phyloP scores from a whole-genome alignment of 2,888 invertebrate genomes.

The Hirtodrosophila alboralis region DNA sequence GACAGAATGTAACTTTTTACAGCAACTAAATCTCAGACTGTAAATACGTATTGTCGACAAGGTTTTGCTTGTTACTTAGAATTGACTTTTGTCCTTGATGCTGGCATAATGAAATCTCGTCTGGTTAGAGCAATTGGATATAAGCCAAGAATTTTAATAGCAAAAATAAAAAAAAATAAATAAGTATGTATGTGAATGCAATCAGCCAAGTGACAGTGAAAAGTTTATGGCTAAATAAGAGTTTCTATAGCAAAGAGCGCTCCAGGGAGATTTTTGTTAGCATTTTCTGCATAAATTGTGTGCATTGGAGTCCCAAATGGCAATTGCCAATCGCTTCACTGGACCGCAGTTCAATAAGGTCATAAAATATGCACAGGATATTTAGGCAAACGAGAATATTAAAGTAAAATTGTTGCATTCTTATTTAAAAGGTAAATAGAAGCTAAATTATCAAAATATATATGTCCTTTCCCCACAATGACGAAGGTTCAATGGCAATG shows the following conservation, averaged over 20 bases:
- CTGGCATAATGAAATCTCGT: constrained; percentile 59
- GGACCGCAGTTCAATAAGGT: constrained; percentile 21
- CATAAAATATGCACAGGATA: constrained; percentile 29
- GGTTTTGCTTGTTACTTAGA: constrained; percentile 45
- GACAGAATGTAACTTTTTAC: constrained; percentile 37
- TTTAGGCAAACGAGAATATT: constrained; percentile 21
- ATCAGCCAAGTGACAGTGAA: constrained; percentile 61
- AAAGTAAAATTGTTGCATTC: constrained; percentile 25
- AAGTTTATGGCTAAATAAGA: constrained; percentile 50
- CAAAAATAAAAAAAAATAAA: constrained; percentile 30
- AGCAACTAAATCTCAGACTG: constrained; percentile 31
- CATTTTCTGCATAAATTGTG: constrained; percentile 20
- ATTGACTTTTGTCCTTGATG: constrained; percentile 36
- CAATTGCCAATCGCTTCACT: constrained; percentile 36
- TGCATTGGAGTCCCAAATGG: constrained; percentile 13
- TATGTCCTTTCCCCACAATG: neutral
- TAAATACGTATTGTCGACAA: constrained; percentile 49
- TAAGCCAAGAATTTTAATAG: constrained; percentile 63
- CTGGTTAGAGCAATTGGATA: constrained; percentile 51
- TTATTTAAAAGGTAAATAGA: constrained; percentile 6
- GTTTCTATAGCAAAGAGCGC: constrained; percentile 2
- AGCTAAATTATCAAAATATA: neutral
- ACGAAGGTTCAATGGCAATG: constrained; percentile 2
- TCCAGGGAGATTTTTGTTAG: neutral
- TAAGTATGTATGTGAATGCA: constrained; percentile 56